Conservation (phyloP, 2,113 vertebrate species). For the Solenodon paradoxus region DNA sequence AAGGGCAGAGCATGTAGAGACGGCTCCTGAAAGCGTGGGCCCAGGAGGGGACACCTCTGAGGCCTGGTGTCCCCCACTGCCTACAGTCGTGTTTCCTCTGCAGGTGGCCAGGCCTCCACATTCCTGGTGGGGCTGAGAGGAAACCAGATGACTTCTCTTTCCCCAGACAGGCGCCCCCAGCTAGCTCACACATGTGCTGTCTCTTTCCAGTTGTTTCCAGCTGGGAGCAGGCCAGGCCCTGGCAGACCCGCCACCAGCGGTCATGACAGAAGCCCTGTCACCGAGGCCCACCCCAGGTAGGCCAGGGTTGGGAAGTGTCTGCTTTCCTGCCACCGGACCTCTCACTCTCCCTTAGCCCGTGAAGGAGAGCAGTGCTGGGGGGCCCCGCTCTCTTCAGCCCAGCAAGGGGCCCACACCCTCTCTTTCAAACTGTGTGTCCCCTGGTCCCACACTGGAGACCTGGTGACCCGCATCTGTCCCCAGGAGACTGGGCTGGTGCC, state of each 20-base stretch:
- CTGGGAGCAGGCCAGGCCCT: accelerated
- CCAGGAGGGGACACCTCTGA: neutral
- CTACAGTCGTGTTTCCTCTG: neutral
- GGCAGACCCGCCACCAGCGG: neutral
- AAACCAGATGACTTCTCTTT: neutral
- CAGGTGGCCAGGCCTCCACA: neutral
- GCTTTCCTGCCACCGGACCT: neutral
- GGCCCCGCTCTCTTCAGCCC: neutral
- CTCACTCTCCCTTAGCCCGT: too few relatives aligned
- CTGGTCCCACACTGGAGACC: neutral
- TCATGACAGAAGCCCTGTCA: neutral
- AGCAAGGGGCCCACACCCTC: too few relatives aligned
- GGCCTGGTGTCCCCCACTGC: accelerated
- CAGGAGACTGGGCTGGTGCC: neutral
- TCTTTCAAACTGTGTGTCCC: neutral
- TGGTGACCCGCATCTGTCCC: neutral
- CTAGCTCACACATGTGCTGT: neutral
- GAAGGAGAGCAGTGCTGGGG: neutral
- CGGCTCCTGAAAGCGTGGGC: neutral
- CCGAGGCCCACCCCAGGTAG: slow-evolving; percentile 31
- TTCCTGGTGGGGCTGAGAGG: neutral
- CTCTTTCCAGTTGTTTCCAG: slow-evolving; percentile 23
- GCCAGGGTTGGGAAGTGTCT: neutral
- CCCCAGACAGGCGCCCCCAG: neutral
- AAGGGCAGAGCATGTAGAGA: neutral